phyloP scores from a whole-genome alignment of 2,113 vertebrate species.

The Pipa parva region DNA sequence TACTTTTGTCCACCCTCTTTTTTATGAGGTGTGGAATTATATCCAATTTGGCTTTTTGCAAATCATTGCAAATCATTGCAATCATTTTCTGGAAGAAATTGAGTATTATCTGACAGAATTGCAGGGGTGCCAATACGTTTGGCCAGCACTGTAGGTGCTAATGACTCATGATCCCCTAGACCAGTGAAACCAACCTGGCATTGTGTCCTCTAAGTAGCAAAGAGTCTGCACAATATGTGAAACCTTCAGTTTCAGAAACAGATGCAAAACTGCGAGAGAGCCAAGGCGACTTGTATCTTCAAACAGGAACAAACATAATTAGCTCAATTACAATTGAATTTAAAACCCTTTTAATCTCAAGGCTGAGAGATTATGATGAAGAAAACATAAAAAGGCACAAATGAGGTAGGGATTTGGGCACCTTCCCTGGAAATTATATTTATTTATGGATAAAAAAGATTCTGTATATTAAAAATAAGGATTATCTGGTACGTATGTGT shows the following conservation, averaged over 20 bases:
- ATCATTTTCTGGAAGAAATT: no score
- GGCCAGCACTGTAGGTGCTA: no score
- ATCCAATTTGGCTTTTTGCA: no score
- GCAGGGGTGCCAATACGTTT: no score
- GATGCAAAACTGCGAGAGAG: neutral
- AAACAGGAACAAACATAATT: conserved; percentile 45
- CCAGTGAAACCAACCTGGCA: neutral
- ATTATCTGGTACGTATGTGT: conserved; percentile 24
- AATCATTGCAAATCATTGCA: no score
- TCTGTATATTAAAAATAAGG: conserved; percentile 40
- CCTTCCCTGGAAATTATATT: conserved; percentile 32
- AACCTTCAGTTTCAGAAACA: neutral
- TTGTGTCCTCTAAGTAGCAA: neutral
- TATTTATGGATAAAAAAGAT: conserved; percentile 46
- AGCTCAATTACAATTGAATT: conserved; percentile 43
- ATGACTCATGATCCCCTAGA: no score
- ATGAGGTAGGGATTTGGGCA: conserved; percentile 22
- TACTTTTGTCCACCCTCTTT: no score
- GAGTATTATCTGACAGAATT: no score
- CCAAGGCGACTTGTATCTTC: neutral
- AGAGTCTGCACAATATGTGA: neutral
- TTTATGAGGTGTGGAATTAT: no score
- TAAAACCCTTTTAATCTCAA: conserved; percentile 31
- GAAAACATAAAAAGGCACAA: conserved; percentile 27
- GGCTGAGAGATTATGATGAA: conserved; percentile 33